These are phyloP conservation scores for Cataglyphis altisquamis DNA, from an alignment of 2,888 invertebrate species.

Conservation along the genomic window DNA sequence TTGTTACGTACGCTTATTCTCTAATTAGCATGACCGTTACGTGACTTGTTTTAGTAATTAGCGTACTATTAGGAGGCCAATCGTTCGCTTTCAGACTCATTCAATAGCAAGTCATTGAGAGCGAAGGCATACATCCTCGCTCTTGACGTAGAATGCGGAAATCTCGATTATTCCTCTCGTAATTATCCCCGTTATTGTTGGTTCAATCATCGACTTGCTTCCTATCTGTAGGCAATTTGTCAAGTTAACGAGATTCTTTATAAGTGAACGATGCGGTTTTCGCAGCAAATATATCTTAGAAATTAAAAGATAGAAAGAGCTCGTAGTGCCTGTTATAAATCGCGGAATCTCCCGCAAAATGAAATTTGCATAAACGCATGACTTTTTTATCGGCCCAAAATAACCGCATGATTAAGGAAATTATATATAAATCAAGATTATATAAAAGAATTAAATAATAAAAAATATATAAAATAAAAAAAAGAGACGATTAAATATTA, in stretches of 20 bases:
- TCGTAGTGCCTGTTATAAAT: not conserved
- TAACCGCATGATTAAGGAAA: not conserved
- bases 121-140: not conserved
- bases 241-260: constrained; percentile 26
- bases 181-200: constrained; percentile 33
- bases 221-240: constrained; percentile 30
- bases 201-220: constrained; percentile 23
- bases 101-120: constrained; percentile 52
- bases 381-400: not conserved
- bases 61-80: constrained; percentile 53
- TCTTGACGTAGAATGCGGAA: constrained; percentile 30
- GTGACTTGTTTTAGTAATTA: constrained; percentile 72
- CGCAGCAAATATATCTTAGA: not conserved
- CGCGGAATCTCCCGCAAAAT: not conserved
- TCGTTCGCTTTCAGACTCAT: constrained; percentile 29
- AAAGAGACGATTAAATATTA: not conserved
- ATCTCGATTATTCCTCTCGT: constrained; percentile 29
- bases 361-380: not conserved
- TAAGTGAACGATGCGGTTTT: constrained; percentile 16
- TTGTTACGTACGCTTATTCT: constrained; percentile 63
- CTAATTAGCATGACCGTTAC: constrained; percentile 72
- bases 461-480: not conserved
- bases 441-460: not conserved
- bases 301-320: not conserved
- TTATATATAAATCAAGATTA: constrained; percentile 6